Base-by-base conservation (phyloP, 2,888 invertebrate species). In the Lymantria dispar region DNA sequence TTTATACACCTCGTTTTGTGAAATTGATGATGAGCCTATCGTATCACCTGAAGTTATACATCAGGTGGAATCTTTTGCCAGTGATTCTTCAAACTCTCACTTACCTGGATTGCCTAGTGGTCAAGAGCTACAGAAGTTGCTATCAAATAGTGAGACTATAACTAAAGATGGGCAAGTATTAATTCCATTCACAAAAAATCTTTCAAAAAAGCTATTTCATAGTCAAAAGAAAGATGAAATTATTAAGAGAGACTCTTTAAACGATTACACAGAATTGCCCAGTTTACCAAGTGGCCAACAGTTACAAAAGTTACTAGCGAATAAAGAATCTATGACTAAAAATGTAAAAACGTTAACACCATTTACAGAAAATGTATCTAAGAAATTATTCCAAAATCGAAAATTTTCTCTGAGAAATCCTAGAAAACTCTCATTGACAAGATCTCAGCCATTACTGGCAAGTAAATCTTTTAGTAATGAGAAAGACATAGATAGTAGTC, bases 351-450 rank as follows among this genome's bases (percentile, higher is more conserved):
- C 64, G 52, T 63, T 42, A 62, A 74, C 66, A 60, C 78, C 76
- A 56, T 93, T 92, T 44, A 75, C 77, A 38, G 92, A 92, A 69
- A 92, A 92, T 66, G 74, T 94, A 11, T 92, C 94, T 0, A 93
- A 94, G 64, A 95, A 96, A 73, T 83, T 96, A 54, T 96, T 96
- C 82, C 91, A 93, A 50, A 92, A 93, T 43, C 90, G 93, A 15
- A 94, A 92, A 63, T 95, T 96, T 78, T 92, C 93, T 7, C 93
- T 95, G 69, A 91, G 96, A 66, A 96, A 96, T 85, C 96, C 96
- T 0, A 92, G 96, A 66, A 97, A 96, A 78, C 92, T 78, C n/a
- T 60, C 64, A 36, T 33, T 74, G 36, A 46, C 69, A 1, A 84
- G 75, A 65, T 64, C 70, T 41, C 79, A 76, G 50, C 52, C 69